Evolutionary conservation across 2,888 invertebrate species (phyloP).

Genomic region (Antheraea yamamai): DNA sequence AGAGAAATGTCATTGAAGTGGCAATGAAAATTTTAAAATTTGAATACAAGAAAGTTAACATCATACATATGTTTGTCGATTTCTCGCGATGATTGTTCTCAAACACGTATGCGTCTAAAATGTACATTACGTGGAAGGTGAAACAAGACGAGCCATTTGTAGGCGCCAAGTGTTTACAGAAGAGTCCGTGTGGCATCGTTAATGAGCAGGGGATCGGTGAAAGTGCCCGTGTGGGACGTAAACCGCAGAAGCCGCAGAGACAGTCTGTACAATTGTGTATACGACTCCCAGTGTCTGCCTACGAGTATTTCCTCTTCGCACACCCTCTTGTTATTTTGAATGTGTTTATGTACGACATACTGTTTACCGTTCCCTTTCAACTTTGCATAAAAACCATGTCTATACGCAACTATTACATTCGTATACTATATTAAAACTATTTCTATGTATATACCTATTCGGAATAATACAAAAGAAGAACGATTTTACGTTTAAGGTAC

Average conservation of each 20-base stretch:
- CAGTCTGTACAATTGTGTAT: constrained; percentile 36
- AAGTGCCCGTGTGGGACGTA: constrained; percentile 55
- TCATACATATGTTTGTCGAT: constrained; percentile 18
- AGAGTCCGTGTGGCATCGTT: constrained; percentile 66
- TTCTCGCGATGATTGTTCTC: constrained; percentile 42
- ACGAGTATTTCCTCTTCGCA: constrained; percentile 29
- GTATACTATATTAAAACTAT: neutral
- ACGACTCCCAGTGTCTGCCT: constrained; percentile 29
- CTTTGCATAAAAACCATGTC: neutral
- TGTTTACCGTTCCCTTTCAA: constrained; percentile 3
- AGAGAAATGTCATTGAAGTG: constrained; percentile 1
- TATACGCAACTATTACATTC: neutral
- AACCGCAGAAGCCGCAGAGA: constrained; percentile 50
- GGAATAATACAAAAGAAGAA: neutral
- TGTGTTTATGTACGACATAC: constrained; percentile 2
- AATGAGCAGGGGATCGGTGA: constrained; percentile 70
- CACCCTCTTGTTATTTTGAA: constrained; percentile 40
- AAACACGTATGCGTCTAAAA: constrained; percentile 38
- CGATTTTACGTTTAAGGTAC: too few relatives aligned
- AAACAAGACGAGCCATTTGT: constrained; percentile 62
- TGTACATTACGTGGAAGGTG: constrained; percentile 43
- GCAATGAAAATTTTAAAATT: constrained; percentile 1
- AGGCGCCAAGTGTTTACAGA: constrained; percentile 69
- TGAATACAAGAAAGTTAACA: constrained; percentile 19
- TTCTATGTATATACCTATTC: neutral